Percentiles rank a stretch among this genome's conserved stretches.
phyloP scores from a whole-genome alignment of 2,113 vertebrate species.

The Promerops cafer region DNA sequence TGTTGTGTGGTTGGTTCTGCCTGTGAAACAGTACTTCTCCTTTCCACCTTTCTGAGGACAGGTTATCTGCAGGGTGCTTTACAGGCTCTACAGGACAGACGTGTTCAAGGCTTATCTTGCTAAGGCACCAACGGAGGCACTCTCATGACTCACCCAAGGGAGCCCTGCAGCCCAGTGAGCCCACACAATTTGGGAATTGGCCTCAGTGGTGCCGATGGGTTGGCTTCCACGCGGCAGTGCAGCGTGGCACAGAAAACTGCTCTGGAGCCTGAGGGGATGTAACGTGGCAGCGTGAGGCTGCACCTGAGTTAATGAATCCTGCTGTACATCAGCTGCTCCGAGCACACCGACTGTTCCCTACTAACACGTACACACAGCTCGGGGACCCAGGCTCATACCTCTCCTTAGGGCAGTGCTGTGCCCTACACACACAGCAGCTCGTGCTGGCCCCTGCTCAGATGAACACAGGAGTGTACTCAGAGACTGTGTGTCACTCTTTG shows the following conservation, averaged over 20 bases:
- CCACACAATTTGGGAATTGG: neutral
- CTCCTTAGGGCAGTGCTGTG: neutral
- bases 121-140: rapidly evolving
- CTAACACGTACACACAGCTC: rapidly evolving
- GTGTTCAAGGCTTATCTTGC: neutral
- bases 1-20: neutral
- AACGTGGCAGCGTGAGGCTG: neutral
- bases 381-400: rapidly evolving
- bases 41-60: neutral
- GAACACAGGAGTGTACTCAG: neutral
- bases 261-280: neutral
- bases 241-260: neutral
- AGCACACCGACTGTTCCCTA: rapidly evolving
- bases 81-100: neutral
- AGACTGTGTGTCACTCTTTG: neutral
- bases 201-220: rapidly evolving
- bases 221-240: neutral
- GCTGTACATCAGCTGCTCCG: neutral
- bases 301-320: neutral
- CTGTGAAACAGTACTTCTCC: neutral
- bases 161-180: neutral
- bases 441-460: neutral
- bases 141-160: neutral
- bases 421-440: neutral
- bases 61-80: neutral